Evolutionary conservation across 2,113 vertebrate species (phyloP), one percentile per base, ranked within the genome.

Genomic region (Mirza zaza): DNA sequence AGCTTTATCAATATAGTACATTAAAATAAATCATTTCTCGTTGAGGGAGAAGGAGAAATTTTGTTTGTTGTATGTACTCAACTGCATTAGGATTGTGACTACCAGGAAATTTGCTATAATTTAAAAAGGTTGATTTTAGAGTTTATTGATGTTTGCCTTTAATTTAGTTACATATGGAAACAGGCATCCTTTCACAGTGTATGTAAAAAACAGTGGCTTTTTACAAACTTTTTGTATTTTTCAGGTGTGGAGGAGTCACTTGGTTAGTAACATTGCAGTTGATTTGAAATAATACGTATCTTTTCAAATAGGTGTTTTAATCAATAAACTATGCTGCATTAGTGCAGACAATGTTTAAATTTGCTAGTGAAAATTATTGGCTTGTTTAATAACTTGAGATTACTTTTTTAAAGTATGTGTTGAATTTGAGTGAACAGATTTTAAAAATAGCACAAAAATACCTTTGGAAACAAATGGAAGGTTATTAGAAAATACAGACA

Each of bases 221-320:
- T 20, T 57, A 8, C 15, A 21, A 57, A 14, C 2, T 14, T 77
- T 71, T 70, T 21, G 1, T 63, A 84, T 48, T 82, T 55, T 82
- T 8, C 21, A 73, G 29, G 36, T 11, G 5, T 42, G 15, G 17
- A 4, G 2, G 9, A 20, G 63, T 52, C 17, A 34, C 0, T 34
- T 82, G 32, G 4, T 85, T 92, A 50, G 15, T 70, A 52, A 52
- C 36, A 65, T 14, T 70, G 52, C 61, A 55, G 11, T 21, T 89
- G 29, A 75, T 87, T 67, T 82, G 3, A 8, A 27, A 18, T 68
- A 61, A 12, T 70, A 3, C 6, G 3, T 20, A 63, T 65, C 8
- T 88, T 87, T 75, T 57, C 25, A 90, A n/a, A 39, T 39, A 21
- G 0, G 3, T 81, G 11, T 91, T 86, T 95, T 75, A 86, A 63